Evolutionary conservation across 2,888 invertebrate species (phyloP), one percentile per base, ranked within the genome.

Genomic region (Mimumesa dahlbomi): DNA sequence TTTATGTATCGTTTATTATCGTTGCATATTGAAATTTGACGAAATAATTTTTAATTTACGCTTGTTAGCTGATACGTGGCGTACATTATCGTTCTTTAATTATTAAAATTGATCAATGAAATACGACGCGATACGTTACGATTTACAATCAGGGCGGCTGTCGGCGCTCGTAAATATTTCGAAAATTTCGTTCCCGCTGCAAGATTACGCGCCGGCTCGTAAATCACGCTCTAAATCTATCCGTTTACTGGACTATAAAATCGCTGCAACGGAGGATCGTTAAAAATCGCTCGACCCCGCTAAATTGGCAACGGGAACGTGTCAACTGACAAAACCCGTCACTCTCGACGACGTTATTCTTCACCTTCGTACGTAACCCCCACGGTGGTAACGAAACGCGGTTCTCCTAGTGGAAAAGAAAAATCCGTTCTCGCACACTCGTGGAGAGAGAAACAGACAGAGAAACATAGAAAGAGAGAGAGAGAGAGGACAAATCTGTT

Each of bases 91-190:
- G 5, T 7, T 5, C 9, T 22, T 22, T 6, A 14, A 7, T 58
- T 58, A 65, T 69, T 40, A 46, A 50, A 42, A 52, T 50, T 29
- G 46, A 4, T 2, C 14, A 11, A 3, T 31, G 49, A 61, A 45
- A 56, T 54, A 21, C 19, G 38, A 31, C 50, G 16, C 19, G 38
- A 31, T 14, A n/a, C 5, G 22, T 38, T 42, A 5, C 25, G 25
- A 25, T 29, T 7, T 11, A 29, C 19, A 36, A 53, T 40, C 31
- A 21, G 53, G 22, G 34, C 3, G 11, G 16, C 29, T 31, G 36
- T 46, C 13, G 36, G 21, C 0, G 25, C 42, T 57, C 62, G 58
- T 58, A 71, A 58, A 69, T 54, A 64, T 48, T 49, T 16, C 1
- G 9, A n/a, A 53, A 36, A 31, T 14, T 16, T 36, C 22, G 21